Evolutionary conservation across 2,113 vertebrate species (phyloP), one percentile per base, ranked within the genome.

Genomic region (Tragulus kanchil): DNA sequence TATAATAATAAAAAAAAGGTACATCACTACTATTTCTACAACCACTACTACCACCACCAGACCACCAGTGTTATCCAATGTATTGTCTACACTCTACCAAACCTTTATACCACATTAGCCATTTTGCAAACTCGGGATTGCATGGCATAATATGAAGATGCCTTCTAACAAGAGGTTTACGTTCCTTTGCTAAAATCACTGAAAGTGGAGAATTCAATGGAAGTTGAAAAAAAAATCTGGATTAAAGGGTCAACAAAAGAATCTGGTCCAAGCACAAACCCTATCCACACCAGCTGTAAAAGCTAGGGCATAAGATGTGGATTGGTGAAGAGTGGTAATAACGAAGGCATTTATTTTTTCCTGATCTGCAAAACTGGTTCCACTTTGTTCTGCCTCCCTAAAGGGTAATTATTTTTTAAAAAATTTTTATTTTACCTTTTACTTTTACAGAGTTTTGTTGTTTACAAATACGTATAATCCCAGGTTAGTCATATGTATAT

Each of bases 211-310:
- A 93, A 75, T 42, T 88, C n/a, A 81, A 45, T 3, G 14, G n/a
- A 42, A 93, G 48, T 13, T 52, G 52, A 81, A 92, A 73, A 90
- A 90, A 19, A 83, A 79, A 71, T 90, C 59, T 59, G 61, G 15
- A 92, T 81, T 25, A 79, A 84, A 69, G 21, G 3, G 2, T 56
- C 59, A 86, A 79, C 59, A 86, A 79, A 88, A 62, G 31, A 56
- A 52, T 15, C 25, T 45, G 26, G 65, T 25, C 10, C 28, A 50
- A 65, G 26, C 10, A 15, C 13, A 78, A 42, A 45, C 8, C 81
- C 62, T n/a, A 36, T n/a, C 36, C 36, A 71, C 31, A 83, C 0
- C 5, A 90, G 61, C 73, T 79, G 8, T 36, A 65, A 85, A 42
- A 59, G 16, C 12, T 45, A 28, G 69, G 28, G 36, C 0, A 5